A percentile compares a stretch with the other conserved stretches of the same genome.
These are phyloP conservation scores for Temnothorax rugatulus DNA, from an alignment of 2,888 invertebrate genomes.

Conservation along the genomic window DNA sequence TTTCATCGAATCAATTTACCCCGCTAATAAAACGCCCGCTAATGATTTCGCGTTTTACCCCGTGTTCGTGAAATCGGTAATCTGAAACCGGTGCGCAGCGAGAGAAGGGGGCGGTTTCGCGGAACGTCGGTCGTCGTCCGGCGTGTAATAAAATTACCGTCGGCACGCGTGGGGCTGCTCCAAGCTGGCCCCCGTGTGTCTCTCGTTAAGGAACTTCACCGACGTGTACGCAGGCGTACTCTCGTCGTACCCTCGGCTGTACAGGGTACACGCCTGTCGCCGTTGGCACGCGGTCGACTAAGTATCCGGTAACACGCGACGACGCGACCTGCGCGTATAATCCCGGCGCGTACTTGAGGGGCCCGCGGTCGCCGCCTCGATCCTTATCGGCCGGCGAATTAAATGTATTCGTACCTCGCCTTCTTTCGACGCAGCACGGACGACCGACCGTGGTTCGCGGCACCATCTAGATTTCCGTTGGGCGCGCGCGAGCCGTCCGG, in stretches of 20 bases:
- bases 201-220: conserved; percentile 64
- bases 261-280: conserved; percentile 59
- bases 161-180: conserved; percentile 25
- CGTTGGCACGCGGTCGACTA: conserved; percentile 66
- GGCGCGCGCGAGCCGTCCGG: conserved; percentile 44
- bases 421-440: conserved; percentile 55
- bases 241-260: conserved; percentile 14
- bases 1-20: conserved; percentile 27
- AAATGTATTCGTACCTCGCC: conserved; percentile 60
- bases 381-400: conserved; percentile 66
- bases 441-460: conserved; percentile 24
- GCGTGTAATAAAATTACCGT: conserved; percentile 42
- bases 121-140: neutral
- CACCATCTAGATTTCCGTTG: conserved; percentile 57
- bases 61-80: conserved; percentile 31
- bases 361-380: conserved; percentile 36
- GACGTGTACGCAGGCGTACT: conserved; percentile 37
- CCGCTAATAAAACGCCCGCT: conserved; percentile 32
- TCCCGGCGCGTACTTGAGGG: conserved; percentile 62
- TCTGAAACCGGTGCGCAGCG: neutral
- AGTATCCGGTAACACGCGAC: conserved; percentile 81
- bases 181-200: conserved; percentile 44
- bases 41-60: conserved; percentile 37
- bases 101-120: neutral
- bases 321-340: conserved; percentile 81